Conservation (phyloP, 2,113 vertebrate species). For the Poicephalus meyeri region DNA sequence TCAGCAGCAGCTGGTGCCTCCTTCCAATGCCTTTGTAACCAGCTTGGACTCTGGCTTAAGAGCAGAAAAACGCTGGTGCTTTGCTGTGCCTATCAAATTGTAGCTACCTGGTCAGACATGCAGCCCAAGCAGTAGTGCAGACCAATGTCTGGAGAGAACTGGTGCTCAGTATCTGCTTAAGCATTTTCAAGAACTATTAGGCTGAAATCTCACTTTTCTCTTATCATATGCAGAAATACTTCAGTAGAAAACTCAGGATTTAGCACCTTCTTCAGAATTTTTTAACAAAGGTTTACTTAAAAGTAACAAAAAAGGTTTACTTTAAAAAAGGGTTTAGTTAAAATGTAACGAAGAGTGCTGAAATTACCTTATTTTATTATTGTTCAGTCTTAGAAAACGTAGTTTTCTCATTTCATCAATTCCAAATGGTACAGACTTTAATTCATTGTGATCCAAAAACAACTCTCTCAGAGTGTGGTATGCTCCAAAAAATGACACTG, state of each 20-base stretch:
- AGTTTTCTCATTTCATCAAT: conserved; percentile 90
- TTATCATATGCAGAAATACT: neutral
- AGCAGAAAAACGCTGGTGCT: neutral
- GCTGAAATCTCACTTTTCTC: neutral
- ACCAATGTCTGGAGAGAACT: neutral
- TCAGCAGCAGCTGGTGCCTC: neutral
- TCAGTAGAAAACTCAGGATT: neutral
- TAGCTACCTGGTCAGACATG: fast-evolving
- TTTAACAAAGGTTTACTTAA: neutral
- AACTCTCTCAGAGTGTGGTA: conserved; percentile 89
- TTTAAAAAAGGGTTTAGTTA: neutral
- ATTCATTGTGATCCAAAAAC: conserved; percentile 92
- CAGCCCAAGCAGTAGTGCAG: neutral
- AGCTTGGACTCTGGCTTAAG: neutral
- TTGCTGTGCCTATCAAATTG: neutral
- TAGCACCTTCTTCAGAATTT: neutral
- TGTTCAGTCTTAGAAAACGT: conserved; percentile 90
- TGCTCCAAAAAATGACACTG: conserved; percentile 88
- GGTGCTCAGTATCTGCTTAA: neutral
- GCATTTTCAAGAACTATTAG: neutral
- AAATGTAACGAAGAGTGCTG: neutral
- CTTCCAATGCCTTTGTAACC: neutral
- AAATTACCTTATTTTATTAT: conserved; percentile 92
- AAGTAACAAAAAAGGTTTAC: neutral
- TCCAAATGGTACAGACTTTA: conserved; percentile 83